phyloP scores from a whole-genome alignment of 2,797 vertebrate genomes.

The Onychomys arenicola region DNA sequence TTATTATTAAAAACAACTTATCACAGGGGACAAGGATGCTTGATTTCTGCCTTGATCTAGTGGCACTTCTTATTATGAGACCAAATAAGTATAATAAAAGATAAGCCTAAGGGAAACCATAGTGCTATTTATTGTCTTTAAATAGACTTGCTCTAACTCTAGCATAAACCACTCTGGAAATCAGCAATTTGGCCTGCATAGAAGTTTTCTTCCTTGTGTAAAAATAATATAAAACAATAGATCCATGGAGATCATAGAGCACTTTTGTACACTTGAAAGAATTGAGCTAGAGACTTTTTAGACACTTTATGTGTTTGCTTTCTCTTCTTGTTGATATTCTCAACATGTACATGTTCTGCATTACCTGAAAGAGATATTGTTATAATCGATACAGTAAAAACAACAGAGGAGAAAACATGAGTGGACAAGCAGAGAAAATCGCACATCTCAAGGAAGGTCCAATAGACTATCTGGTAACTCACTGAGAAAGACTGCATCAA shows the following conservation, averaged over 20 bases:
- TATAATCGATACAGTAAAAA: not conserved
- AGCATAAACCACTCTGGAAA: not conserved
- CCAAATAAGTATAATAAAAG: not conserved
- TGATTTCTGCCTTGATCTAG: not conserved
- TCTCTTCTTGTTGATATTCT: not conserved
- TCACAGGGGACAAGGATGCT: not conserved
- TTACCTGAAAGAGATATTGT: not conserved
- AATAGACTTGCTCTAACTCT: not conserved
- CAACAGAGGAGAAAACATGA: not conserved
- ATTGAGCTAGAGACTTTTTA: not conserved
- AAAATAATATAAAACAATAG: not conserved
- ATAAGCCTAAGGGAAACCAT: not conserved
- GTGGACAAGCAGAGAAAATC: rapidly evolving
- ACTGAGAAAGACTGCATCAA: not conserved
- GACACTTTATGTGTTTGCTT: not conserved
- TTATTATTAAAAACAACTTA: not conserved
- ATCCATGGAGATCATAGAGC: not conserved
- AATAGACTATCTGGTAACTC: not conserved
- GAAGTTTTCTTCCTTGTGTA: not conserved
- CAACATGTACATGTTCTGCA: not conserved
- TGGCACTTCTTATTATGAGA: not conserved
- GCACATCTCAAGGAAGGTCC: not conserved
- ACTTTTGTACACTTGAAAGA: not conserved
- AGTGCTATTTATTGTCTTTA: not conserved
- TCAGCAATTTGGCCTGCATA: not conserved